Evolutionary conservation across 2,888 invertebrate species (phyloP), one percentile per base, ranked within the genome.

Genomic region (Eristalinus aeneus): DNA sequence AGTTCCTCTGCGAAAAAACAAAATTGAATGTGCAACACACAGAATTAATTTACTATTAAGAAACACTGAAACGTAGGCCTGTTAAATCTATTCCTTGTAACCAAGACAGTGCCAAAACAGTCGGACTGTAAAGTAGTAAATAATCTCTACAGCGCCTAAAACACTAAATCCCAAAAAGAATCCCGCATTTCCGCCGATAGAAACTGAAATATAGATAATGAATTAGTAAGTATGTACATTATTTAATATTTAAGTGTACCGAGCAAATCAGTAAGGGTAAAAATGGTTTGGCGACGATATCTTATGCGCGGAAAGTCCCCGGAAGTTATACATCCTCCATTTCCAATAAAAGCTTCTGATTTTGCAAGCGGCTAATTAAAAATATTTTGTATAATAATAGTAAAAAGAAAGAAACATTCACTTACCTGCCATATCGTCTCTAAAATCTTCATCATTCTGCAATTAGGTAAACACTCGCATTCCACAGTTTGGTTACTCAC

Each of bases 111-210:
- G 95, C 93, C 95, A 95, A 84, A 94, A 92, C 9, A 96, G 92
- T 0, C 95, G 94, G 34, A 96, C 89, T 0, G 95, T 94, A 64
- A 95, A 94, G 88, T 95, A 96, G 89, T 96, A 96, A 1, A 96
- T 89, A 23, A 97, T 94, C 91, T 97, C 97, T 88, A 96, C 94
- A 88, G 96, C 95, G 82, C 96, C 96, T 39, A 97, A 93, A 0
- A 96, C 95, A 88, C 96, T 96, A 90, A 96, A 96, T 32, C 97
- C 97, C 5, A 96, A 93, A 91, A 96, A 96, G 2, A 97, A 92
- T 0, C 96, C 96, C 0, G 96, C 96, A 92, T 96, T 96, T 31
- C 96, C 96, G n/a, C 97, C 96, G 3, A 97, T 95, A 9, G 95
- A 94, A 88, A 96, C 96, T 96, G 91, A 8, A 93, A 91, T 63